A percentile compares a stretch with the other conserved stretches of the same genome.
These are phyloP conservation scores for Mythimna loreyi DNA, from an alignment of 2,888 invertebrate genomes.

Conservation along the genomic window DNA sequence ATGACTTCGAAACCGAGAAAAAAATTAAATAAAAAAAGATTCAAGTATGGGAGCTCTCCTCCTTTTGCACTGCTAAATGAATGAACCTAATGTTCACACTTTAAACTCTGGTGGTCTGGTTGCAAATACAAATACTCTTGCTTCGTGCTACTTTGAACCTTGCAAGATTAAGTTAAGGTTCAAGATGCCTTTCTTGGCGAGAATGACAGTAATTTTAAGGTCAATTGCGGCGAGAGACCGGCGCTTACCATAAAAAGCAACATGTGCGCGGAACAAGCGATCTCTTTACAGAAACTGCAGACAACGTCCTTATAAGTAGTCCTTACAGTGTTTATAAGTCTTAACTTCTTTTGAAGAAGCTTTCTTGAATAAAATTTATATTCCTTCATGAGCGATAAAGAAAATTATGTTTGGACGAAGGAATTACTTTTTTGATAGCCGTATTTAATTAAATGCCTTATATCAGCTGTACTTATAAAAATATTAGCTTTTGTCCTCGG, in stretches of 20 bases:
- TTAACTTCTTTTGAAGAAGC: slow-evolving; percentile 2
- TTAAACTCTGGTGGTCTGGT: slow-evolving; percentile 6
- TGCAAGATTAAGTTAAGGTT: slow-evolving; percentile 31
- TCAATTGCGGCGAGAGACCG: slow-evolving; percentile 26
- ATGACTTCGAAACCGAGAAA: not conserved
- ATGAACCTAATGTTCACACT: slow-evolving; percentile 34
- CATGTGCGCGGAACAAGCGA: slow-evolving; percentile 36
- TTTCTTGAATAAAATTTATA: not conserved
- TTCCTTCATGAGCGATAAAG: not conserved
- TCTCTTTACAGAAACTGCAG: slow-evolving; percentile 22
- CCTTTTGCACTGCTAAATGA: not conserved
- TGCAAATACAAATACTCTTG: slow-evolving; percentile 8
- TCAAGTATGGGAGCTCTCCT: not conserved
- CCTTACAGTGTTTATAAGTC: not conserved
- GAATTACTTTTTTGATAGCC: no score
- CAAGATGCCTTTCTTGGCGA: slow-evolving; percentile 2
- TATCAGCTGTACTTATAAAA: no score
- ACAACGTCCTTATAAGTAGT: slow-evolving; percentile 17
- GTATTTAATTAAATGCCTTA: no score
- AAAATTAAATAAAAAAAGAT: slow-evolving; percentile 6
- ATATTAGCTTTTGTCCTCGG: no score
- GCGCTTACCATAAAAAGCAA: slow-evolving; percentile 40
- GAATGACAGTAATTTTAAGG: slow-evolving; percentile 37
- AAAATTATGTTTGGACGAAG: no score
- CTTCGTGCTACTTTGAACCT: slow-evolving; percentile 29